phyloP scores from a whole-genome alignment of 2,113 vertebrate species.

The Corapipo altera region DNA sequence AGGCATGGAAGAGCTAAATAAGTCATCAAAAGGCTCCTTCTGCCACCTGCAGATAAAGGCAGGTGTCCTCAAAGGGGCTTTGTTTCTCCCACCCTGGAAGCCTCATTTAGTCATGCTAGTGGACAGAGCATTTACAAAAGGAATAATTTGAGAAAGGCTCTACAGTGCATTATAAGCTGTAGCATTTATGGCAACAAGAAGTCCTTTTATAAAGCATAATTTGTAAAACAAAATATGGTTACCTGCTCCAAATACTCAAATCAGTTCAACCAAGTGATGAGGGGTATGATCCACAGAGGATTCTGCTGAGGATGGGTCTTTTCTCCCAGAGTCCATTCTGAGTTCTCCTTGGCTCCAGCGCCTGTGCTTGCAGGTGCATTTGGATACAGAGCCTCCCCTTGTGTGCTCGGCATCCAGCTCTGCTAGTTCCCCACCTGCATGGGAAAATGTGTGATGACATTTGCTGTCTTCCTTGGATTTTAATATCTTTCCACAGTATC shows the following conservation, averaged over 20 bases:
- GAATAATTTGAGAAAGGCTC: not conserved
- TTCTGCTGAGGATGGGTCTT: not conserved
- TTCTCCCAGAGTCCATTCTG: not conserved
- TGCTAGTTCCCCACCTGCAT: not conserved
- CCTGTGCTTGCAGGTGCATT: not conserved
- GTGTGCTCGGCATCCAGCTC: fast-evolving
- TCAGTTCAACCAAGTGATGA: not conserved
- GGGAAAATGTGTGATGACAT: not conserved
- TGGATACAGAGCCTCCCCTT: not conserved
- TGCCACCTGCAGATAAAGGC: not conserved
- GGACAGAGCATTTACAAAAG: not conserved
- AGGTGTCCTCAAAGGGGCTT: not conserved
- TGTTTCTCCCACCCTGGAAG: not conserved
- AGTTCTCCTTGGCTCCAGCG: not conserved
- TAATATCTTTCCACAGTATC: not conserved
- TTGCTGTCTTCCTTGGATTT: not conserved
- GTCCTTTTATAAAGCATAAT: not conserved
- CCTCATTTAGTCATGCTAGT: not conserved
- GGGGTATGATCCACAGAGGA: not conserved
- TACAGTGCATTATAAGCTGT: not conserved
- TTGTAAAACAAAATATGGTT: not conserved
- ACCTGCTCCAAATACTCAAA: not conserved
- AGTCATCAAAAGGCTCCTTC: not conserved
- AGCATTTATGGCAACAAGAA: not conserved
- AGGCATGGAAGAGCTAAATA: not conserved